Evolutionary conservation across 2,797 vertebrate species (phyloP).

Genomic region (Microhierax caerulescens): DNA sequence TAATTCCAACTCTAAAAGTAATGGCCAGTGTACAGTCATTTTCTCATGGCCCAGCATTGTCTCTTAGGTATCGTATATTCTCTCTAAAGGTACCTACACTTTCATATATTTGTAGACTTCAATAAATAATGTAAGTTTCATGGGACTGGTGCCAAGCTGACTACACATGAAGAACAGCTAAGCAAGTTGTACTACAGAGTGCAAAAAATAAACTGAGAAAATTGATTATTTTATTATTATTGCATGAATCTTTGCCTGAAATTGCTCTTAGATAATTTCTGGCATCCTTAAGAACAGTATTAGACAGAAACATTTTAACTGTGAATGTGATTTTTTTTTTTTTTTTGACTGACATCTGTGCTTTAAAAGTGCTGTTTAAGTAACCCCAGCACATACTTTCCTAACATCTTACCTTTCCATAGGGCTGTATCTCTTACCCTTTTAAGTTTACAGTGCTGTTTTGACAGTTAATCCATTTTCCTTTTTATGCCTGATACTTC

Average conservation of each 20-base stretch:
- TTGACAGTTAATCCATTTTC: background rate
- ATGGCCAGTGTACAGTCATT: background rate
- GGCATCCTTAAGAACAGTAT: background rate
- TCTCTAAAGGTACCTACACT: background rate
- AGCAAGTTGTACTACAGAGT: background rate
- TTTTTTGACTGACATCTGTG: background rate
- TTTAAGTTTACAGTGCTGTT: background rate
- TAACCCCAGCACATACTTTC: background rate
- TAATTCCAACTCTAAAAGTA: background rate
- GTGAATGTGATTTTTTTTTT: background rate
- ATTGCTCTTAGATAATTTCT: background rate
- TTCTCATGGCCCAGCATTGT: background rate
- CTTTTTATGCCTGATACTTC: background rate
- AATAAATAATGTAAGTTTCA: background rate
- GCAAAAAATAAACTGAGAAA: background rate
- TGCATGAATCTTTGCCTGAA: background rate
- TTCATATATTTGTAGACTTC: background rate
- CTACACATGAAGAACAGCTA: background rate
- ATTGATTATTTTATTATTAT: background rate
- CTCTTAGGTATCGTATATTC: background rate
- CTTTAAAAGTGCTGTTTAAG: background rate
- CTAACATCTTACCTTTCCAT: background rate
- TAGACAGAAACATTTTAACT: background rate
- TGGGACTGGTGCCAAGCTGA: background rate
- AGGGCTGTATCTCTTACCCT: background rate